Evolutionary conservation across 2,797 vertebrate genomes (phyloP).

Genomic region (Austrolebias charrua): DNA sequence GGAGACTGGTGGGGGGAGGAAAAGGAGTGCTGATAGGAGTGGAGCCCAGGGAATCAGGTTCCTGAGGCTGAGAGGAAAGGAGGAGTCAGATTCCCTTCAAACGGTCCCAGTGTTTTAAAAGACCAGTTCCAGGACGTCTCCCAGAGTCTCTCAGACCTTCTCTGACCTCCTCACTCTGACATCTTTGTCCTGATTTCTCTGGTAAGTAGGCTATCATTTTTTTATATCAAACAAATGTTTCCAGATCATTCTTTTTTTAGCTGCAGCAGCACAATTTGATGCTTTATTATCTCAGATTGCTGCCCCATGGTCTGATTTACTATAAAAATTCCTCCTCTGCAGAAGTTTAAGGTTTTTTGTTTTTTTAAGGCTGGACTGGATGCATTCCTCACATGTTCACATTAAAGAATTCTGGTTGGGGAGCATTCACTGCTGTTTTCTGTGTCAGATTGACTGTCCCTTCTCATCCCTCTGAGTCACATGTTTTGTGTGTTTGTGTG

Average conservation of each 20-base stretch:
- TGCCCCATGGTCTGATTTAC: slow-evolving; percentile 57
- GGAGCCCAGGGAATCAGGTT: slow-evolving; percentile 56
- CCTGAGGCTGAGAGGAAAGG: slow-evolving; percentile 33
- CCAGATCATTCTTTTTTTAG: slow-evolving; percentile 14
- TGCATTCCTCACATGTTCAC: slow-evolving; percentile 32
- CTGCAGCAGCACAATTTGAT: slow-evolving; percentile 26
- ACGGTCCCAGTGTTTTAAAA: slow-evolving; percentile 52
- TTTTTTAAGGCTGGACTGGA: slow-evolving; percentile 16
- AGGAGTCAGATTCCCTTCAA: slow-evolving; percentile 42
- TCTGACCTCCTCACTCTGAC: slow-evolving; percentile 1
- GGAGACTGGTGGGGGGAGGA: slow-evolving; percentile 28
- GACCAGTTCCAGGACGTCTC: slow-evolving; percentile 34
- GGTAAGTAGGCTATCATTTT: slow-evolving; percentile 43
- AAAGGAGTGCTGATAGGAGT: slow-evolving; percentile 27
- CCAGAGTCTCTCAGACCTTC: slow-evolving; percentile 14
- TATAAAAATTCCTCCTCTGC: slow-evolving; percentile 15
- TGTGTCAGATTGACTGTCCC: slow-evolving; percentile 17
- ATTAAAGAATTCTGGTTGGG: neutral
- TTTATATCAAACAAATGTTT: neutral
- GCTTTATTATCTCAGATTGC: slow-evolving; percentile 44
- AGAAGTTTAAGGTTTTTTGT: slow-evolving; percentile 11
- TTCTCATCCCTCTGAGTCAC: slow-evolving; percentile 34
- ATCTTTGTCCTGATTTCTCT: slow-evolving; percentile 12
- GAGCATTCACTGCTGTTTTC: slow-evolving; percentile 13
- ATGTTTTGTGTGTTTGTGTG: slow-evolving; percentile 21